Evolutionary conservation across 2,113 vertebrate species (phyloP), one percentile per base, ranked within the genome.

Genomic region (Pterocles burchelli): DNA sequence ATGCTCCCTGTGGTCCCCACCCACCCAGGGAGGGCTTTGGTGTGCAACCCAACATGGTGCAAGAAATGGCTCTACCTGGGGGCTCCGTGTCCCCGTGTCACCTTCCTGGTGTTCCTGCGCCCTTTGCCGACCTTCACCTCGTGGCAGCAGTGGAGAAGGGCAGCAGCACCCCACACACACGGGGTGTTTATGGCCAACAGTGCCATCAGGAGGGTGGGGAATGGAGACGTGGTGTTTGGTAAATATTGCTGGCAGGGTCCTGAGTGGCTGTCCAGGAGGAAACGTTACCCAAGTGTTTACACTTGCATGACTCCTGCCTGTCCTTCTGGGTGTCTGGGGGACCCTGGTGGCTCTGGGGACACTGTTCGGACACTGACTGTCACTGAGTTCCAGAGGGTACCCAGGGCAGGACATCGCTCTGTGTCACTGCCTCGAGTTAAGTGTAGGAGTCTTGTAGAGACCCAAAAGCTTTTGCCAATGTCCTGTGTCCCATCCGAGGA

Each of bases 341-440:
- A 34, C 11, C 0, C 0, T 4, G 48, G 20, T 9, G 45, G 61
- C 70, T 29, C 34, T 5, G 5, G 71, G 67, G 71, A 61, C 5
- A 4, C 22, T 9, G 2, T 5, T 84, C 0, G 1, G 21, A 21
- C 16, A 5, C 1, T 41, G 41, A 13, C 0, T 28, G 68, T 38
- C 22, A 9, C 17, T 12, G 57, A 21, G 31, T 22, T 49, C 28
- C 11, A n/a, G 45, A 55, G 34, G 15, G 33, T 59, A 14, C 8
- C 46, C 0, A 0, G 29, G 51, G 26, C 7, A 34, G 65, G 55
- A n/a, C 1, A 7, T 31, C 16, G 13, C 34, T 26, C 36, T n/a
- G 25, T 6, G n/a, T n/a, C 13, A 1, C 14, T 34, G n/a, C 14
- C 10, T 63, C 10, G 2, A n/a, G 0, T 11, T 20, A 20, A 25